These are phyloP conservation scores for Liasis olivaceus DNA, from an alignment of 2,797 vertebrate species.

Conservation along the genomic window DNA sequence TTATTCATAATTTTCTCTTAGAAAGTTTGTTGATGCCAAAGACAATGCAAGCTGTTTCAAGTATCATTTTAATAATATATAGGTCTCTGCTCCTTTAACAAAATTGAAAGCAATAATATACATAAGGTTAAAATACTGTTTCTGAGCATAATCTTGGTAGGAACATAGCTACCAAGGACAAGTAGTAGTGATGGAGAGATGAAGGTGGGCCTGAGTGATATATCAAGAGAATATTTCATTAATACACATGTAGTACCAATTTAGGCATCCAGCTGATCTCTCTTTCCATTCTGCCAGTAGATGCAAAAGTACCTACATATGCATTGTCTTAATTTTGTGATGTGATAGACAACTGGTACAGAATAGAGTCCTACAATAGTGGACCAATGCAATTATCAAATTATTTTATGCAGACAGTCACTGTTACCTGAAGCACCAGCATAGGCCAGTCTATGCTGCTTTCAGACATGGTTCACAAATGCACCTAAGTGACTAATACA, in stretches of 20 bases:
- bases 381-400: neutral
- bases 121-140: neutral
- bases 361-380: too few species aligned
- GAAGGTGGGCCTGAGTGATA: neutral
- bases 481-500: neutral
- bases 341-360: neutral
- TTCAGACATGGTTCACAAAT: neutral
- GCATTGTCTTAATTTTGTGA: neutral
- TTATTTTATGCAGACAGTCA: neutral
- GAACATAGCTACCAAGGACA: neutral
- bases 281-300: neutral
- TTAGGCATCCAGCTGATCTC: neutral
- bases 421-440: neutral
- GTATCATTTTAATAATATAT: neutral
- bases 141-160: neutral
- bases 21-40: neutral
- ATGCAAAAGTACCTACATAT: neutral
- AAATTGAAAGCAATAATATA: neutral
- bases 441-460: neutral
- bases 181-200: neutral
- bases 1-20: neutral
- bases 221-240: neutral
- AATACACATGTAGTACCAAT: too few species aligned
- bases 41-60: neutral
- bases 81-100: neutral